phyloP scores from a whole-genome alignment of 2,797 vertebrate species.

The Sparidentex hasta region DNA sequence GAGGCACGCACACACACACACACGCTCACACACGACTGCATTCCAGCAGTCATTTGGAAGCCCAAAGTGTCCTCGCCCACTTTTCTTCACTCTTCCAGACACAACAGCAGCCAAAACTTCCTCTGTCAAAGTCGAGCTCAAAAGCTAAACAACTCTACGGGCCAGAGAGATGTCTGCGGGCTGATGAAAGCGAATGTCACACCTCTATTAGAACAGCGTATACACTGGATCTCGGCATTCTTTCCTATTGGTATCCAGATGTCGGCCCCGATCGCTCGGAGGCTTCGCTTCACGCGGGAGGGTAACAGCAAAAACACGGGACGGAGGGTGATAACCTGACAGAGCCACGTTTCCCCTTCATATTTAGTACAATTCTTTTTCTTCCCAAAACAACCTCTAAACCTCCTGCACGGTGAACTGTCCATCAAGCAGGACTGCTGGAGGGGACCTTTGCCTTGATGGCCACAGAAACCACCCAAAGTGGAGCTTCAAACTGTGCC shows the following conservation, averaged over 20 bases:
- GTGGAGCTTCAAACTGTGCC: slow-evolving; percentile 83
- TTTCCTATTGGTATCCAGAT: slow-evolving; percentile 67
- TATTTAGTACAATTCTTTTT: slow-evolving; percentile 5
- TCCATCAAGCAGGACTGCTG: slow-evolving; percentile 66
- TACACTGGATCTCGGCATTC: slow-evolving; percentile 49
- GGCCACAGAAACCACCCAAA: slow-evolving; percentile 82
- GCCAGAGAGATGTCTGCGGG: slow-evolving; percentile 49
- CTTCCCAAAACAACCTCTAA: neutral
- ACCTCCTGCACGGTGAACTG: slow-evolving; percentile 45
- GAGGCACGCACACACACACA: slow-evolving; percentile 21
- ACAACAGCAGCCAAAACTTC: slow-evolving; percentile 78
- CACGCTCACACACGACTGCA: slow-evolving; percentile 70
- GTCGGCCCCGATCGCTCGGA: slow-evolving; percentile 31
- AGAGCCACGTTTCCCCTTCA: neutral
- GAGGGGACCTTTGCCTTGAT: slow-evolving; percentile 64
- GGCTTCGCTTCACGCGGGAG: neutral
- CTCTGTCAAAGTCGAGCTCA: slow-evolving; percentile 62
- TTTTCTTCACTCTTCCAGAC: slow-evolving; percentile 76
- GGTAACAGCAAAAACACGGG: neutral
- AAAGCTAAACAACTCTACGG: slow-evolving; percentile 66
- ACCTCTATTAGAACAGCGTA: slow-evolving; percentile 51
- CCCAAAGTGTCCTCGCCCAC: slow-evolving; percentile 68
- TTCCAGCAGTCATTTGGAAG: slow-evolving; percentile 69
- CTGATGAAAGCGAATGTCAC: slow-evolving; percentile 64
- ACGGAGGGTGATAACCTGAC: slow-evolving; percentile 2